phyloP scores from a whole-genome alignment of 2,888 invertebrate genomes.

The Mythimna lalbum region DNA sequence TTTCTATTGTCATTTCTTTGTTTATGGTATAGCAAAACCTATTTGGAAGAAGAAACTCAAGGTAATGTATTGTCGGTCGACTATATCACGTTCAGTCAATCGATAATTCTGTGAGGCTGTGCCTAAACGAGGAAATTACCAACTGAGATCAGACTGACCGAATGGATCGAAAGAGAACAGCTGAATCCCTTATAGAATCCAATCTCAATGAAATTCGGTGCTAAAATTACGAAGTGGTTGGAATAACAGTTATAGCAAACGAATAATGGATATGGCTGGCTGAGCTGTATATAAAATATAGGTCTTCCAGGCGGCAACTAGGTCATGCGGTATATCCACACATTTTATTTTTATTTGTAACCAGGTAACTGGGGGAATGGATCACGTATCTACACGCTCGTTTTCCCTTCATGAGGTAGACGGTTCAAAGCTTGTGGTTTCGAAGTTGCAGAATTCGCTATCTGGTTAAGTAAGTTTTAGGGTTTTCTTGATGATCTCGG shows the following conservation, averaged over 20 bases:
- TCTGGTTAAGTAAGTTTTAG: constrained; percentile 16
- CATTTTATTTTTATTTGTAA: constrained; percentile 31
- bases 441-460: constrained; percentile 9
- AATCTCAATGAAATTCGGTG: constrained; percentile 20
- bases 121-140: constrained; percentile 6
- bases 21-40: not conserved
- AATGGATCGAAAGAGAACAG: not conserved
- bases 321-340: constrained; percentile 23
- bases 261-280: constrained; percentile 29
- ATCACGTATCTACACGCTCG: constrained; percentile 29
- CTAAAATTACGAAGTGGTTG: constrained; percentile 29
- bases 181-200: constrained; percentile 8
- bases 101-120: not conserved
- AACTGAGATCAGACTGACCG: not conserved
- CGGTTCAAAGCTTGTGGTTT: not conserved
- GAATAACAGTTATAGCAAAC: constrained; percentile 24
- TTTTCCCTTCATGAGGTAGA: constrained; percentile 18
- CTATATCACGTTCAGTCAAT: not conserved
- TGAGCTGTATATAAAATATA: constrained; percentile 38
- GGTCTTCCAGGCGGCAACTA: constrained; percentile 33
- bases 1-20: not conserved
- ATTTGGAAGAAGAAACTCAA: not conserved
- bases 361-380: constrained; percentile 23
- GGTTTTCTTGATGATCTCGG: not conserved
- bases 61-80: not conserved